Evolutionary conservation across 1,140 invertebrate genomes (phyloP).

Genomic region (Bombyx mori): ASM3026992v2 NC_085109.1:3393001-3393500

Average conservation of each 20-base stretch:
- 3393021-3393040: constrained; percentile 7
- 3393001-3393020: constrained; percentile 8
- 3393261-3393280: constrained; percentile 20
- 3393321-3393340: constrained; percentile 4
- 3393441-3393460: too few relatives aligned
- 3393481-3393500: too few relatives aligned
- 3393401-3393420: too few relatives aligned
- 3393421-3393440: too few relatives aligned
- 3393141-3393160: constrained; percentile 17
- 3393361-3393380: too few relatives aligned
- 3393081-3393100: constrained; percentile 5
- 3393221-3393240: constrained; percentile 16
- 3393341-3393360: constrained; percentile 5
- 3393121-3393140: constrained; percentile 8
- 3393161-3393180: constrained; percentile 18
- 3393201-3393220: constrained; percentile 12
- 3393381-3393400: too few relatives aligned
- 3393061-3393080: constrained; percentile 11
- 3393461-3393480: too few relatives aligned
- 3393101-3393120: neutral
- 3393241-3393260: constrained; percentile 20
- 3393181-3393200: constrained; percentile 23
- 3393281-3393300: constrained; percentile 20
- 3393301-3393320: constrained; percentile 14
- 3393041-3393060: constrained; percentile 1